Evolutionary conservation across 2,797 vertebrate species (phyloP).

Genomic region (Smutsia gigantea): DNA sequence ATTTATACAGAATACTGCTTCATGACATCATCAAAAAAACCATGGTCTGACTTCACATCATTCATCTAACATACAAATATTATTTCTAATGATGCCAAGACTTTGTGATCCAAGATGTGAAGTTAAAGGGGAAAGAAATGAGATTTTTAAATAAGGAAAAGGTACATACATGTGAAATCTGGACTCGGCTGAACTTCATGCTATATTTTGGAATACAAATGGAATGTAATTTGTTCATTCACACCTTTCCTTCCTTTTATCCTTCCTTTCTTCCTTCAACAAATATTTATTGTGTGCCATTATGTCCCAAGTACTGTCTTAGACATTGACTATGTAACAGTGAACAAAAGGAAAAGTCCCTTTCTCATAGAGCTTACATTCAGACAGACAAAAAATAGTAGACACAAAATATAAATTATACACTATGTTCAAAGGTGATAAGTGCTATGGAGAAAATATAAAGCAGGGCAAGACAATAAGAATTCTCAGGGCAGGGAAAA

Average conservation of each 20-base stretch:
- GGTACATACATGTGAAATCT: slow-evolving; percentile 1
- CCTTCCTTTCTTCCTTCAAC: not conserved
- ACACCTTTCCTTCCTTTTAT: not conserved
- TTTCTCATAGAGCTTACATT: not conserved
- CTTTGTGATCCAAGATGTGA: slow-evolving; percentile 46
- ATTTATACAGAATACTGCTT: slow-evolving; percentile 60
- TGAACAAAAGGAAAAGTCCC: slow-evolving; percentile 6
- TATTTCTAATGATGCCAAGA: slow-evolving; percentile 62
- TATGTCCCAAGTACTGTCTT: not conserved
- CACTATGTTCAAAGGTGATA: not conserved
- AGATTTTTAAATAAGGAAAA: slow-evolving; percentile 32
- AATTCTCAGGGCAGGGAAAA: not conserved
- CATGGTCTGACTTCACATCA: slow-evolving; percentile 59
- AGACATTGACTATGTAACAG: not conserved
- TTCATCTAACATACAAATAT: slow-evolving; percentile 69
- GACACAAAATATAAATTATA: not conserved
- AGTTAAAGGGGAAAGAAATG: slow-evolving; percentile 23
- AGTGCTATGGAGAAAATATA: slow-evolving; percentile 30
- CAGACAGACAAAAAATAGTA: not conserved
- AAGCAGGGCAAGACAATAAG: not conserved
- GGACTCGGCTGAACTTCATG: not conserved
- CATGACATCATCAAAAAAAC: slow-evolving; percentile 69
- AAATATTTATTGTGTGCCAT: not conserved
- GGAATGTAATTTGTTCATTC: slow-evolving; percentile 16
- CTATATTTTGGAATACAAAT: not conserved